These are phyloP conservation scores for Lypha dubia DNA, from an alignment of 2,888 invertebrate genomes.

Conservation along the genomic window DNA sequence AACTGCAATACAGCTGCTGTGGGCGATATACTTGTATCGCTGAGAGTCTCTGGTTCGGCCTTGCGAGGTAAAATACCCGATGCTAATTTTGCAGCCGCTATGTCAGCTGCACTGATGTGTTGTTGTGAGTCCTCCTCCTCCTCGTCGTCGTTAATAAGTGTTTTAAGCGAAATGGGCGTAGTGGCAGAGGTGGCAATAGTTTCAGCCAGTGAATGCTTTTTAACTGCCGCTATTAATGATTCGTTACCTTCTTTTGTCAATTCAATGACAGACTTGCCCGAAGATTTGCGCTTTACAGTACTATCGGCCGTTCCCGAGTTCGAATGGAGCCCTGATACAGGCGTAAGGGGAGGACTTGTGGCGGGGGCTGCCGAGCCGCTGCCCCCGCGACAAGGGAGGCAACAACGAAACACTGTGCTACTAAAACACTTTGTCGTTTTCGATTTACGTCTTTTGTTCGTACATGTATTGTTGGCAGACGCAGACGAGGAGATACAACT, in stretches of 20 bases:
- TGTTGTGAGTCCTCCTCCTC: conserved; percentile 77
- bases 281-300: conserved; percentile 74
- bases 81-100: conserved; percentile 79
- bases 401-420: conserved; percentile 92
- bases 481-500: conserved; percentile 73
- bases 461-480: conserved; percentile 64
- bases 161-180: conserved; percentile 80
- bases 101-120: conserved; percentile 78
- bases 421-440: conserved; percentile 83
- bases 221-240: conserved; percentile 73
- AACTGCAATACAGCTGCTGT: conserved; percentile 78
- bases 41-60: conserved; percentile 80
- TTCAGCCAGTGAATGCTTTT: conserved; percentile 80
- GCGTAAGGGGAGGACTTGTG: conserved; percentile 84
- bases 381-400: conserved; percentile 93
- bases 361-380: conserved; percentile 88
- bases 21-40: conserved; percentile 80
- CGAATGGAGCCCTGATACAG: conserved; percentile 78
- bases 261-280: conserved; percentile 67
- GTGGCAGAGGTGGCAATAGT: conserved; percentile 80
- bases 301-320: conserved; percentile 38
- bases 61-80: conserved; percentile 79
- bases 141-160: conserved; percentile 80
- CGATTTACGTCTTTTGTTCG: conserved; percentile 78
- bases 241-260: conserved; percentile 68